These are phyloP conservation scores for Sebastes vulpes DNA, from an alignment of 2,797 vertebrate genomes.

Conservation along the genomic window DNA sequence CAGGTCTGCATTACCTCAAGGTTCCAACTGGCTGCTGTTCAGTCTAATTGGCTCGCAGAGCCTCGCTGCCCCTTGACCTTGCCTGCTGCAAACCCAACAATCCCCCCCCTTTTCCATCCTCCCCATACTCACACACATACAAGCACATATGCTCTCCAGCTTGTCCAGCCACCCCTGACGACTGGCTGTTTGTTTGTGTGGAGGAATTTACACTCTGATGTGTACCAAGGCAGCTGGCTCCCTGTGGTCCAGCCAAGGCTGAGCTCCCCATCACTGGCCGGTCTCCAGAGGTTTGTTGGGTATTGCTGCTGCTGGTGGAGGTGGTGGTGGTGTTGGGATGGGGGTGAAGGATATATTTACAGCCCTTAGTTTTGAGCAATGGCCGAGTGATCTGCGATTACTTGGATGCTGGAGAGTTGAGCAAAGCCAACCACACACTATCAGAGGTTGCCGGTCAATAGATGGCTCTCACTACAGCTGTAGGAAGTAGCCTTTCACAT, in stretches of 20 bases:
- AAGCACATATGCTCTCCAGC: slow-evolving; percentile 35
- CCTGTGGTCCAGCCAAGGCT: slow-evolving; percentile 33
- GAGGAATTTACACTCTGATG: slow-evolving; percentile 68
- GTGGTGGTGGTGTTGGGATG: neutral
- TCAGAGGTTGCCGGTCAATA: slow-evolving; percentile 20
- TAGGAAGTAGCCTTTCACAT: neutral
- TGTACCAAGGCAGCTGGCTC: slow-evolving; percentile 51
- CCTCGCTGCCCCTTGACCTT: slow-evolving; percentile 45
- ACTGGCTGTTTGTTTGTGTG: slow-evolving; percentile 75
- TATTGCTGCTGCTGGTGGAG: slow-evolving; percentile 6
- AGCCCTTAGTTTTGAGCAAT: slow-evolving; percentile 8
- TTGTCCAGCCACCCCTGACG: slow-evolving; percentile 56
- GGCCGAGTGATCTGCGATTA: neutral
- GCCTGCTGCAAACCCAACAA: slow-evolving; percentile 25
- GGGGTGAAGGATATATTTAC: slow-evolving; percentile 50
- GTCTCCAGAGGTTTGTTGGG: slow-evolving; percentile 59
- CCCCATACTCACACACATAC: neutral
- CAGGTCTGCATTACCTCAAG: slow-evolving; percentile 26
- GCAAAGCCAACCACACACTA: neutral
- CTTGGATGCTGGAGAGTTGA: slow-evolving; percentile 4
- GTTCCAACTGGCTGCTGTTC: neutral
- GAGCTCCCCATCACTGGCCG: slow-evolving; percentile 39
- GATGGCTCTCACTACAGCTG: neutral
- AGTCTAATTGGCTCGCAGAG: slow-evolving; percentile 3
- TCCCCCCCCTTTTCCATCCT: slow-evolving; percentile 14